These are phyloP conservation scores for Catocala sponsa DNA, from an alignment of 2,888 invertebrate species.

Conservation along the genomic window DNA sequence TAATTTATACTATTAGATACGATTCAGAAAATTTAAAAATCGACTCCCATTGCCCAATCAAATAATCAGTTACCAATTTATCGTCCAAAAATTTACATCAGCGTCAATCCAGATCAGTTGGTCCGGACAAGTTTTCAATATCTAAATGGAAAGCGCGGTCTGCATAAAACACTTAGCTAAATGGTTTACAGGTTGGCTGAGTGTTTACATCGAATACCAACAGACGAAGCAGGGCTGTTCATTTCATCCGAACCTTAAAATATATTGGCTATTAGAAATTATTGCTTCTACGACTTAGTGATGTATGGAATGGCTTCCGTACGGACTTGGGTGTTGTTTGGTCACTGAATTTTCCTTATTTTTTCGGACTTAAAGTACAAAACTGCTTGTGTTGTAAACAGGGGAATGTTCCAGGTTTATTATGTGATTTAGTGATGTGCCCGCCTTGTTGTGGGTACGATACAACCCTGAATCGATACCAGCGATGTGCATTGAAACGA, in stretches of 20 bases:
- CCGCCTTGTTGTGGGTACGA: not conserved
- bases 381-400: constrained; percentile 15
- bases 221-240: constrained; percentile 31
- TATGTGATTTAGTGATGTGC: constrained; percentile 10
- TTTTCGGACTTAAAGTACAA: constrained; percentile 10
- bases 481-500: constrained; percentile 40
- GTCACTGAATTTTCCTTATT: constrained; percentile 9
- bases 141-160: constrained; percentile 68
- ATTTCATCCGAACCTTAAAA: constrained; percentile 14
- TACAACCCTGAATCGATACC: constrained; percentile 44
- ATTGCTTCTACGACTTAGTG: constrained; percentile 18
- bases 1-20: too few relatives aligned
- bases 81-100: constrained; percentile 36
- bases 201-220: constrained; percentile 59
- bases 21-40: not conserved
- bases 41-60: not conserved
- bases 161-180: constrained; percentile 79
- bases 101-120: constrained; percentile 51
- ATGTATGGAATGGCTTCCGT: constrained; percentile 26
- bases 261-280: constrained; percentile 31
- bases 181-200: constrained; percentile 69
- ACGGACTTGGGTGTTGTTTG: constrained; percentile 11
- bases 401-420: constrained; percentile 10
- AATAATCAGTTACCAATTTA: constrained; percentile 43
- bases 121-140: constrained; percentile 73